Evolutionary conservation across 2,797 vertebrate genomes (phyloP), one percentile per base, ranked within the genome.

Genomic region (Coregonus suidteri): DNA sequence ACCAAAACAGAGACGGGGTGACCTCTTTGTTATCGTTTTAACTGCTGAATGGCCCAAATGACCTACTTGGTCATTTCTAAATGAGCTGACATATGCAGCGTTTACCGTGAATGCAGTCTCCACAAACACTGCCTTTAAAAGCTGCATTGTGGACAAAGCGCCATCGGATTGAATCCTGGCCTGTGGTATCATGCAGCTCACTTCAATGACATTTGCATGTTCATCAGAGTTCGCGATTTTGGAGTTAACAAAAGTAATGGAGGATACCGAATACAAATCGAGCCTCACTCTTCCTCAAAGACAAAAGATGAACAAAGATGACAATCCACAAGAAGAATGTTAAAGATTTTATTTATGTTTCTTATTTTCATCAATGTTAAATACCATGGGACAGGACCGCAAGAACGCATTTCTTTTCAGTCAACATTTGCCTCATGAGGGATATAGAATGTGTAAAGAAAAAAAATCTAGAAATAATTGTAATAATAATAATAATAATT

Each of bases 381-480:
- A 95, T 95, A 95, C 90, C 93, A 95, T 93, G 93, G 93, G 91
- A 95, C 92, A 96, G 91, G 90, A 94, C 87, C 90, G 89, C 92
- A 94, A 93, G 90, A 93, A 94, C 20, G 25, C 94, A 75, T 91
- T 94, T 92, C 88, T 92, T 90, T 82, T 88, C 83, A 88, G 91
- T 95, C 92, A 92, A 94, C 93, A 94, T 93, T 90, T 93, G 94
- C 94, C 94, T 96, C 94, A 94, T 93, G 88, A 94, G 91, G 91
- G 92, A 82, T 86, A 85, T 83, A 86, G 91, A 92, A 83, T 87
- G 83, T 85, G 84, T 82, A 84, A 88, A 84, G 80, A 79, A 81
- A 86, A 79, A 74, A 64, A 75, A 92, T 92, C 56, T 75, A 74
- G 91, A 92, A 92, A 87, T 52, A 86, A 79, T 78, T 81, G 71